Conservation (phyloP, 1,140 invertebrate species). For the Caenorhabditis tropicalis region DNA sequence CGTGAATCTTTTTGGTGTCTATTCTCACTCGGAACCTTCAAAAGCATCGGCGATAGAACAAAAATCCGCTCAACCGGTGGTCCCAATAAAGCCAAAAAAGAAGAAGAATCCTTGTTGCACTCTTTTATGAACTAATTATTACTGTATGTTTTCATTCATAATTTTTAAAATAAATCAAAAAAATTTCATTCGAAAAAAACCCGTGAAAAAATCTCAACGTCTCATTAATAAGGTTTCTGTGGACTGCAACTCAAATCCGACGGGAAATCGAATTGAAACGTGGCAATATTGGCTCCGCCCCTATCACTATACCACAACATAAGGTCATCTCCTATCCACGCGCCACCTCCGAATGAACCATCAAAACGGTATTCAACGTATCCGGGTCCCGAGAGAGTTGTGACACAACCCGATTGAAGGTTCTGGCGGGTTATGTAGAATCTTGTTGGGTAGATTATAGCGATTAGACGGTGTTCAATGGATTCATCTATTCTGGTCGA, state of each 20-base stretch:
- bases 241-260: background rate
- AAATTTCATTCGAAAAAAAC: no score
- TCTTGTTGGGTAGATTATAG: background rate
- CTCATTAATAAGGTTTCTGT: background rate
- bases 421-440: background rate
- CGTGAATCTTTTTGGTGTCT: no score
- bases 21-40: no score
- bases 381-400: background rate
- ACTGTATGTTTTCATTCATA: no score
- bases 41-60: no score
- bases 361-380: slow-evolving; percentile 2
- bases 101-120: no score
- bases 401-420: background rate
- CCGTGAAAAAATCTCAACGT: background rate
- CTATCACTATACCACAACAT: background rate
- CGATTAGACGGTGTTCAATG: background rate
- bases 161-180: background rate
- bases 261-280: slow-evolving; percentile 3
- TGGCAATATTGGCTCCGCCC: background rate
- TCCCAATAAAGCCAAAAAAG: no score
- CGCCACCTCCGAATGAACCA: background rate
- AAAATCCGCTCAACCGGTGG: no score
- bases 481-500: background rate
- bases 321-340: background rate
- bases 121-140: no score